Percentiles rank a stretch among this genome's conserved stretches.
phyloP scores from a whole-genome alignment of 2,797 vertebrate genomes.

The Spheniscus humboldti region DNA sequence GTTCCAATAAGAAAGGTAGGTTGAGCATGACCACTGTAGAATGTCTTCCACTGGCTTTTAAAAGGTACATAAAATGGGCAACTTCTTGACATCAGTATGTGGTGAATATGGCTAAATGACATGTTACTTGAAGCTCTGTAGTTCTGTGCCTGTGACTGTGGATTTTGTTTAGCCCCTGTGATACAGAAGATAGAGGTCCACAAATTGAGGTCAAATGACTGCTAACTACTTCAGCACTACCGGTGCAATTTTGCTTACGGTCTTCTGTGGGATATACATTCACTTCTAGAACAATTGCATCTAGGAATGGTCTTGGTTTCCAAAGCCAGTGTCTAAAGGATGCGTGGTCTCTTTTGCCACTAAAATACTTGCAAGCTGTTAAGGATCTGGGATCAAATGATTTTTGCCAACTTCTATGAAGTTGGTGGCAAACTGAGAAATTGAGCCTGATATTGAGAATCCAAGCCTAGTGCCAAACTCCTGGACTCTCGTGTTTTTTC shows the following conservation, averaged over 20 bases:
- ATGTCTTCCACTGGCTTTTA: background rate
- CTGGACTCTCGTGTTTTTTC: background rate
- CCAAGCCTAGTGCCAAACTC: background rate
- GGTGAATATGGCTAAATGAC: background rate
- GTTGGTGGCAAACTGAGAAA: background rate
- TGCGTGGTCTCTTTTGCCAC: background rate
- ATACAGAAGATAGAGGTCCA: background rate
- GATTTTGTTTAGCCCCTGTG: background rate
- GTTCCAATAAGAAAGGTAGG: conserved; percentile 78
- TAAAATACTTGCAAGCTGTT: background rate
- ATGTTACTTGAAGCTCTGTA: background rate
- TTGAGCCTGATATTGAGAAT: background rate
- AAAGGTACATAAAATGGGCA: background rate
- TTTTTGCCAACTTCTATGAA: background rate
- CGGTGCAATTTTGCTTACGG: background rate
- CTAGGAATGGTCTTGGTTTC: background rate
- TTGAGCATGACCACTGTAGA: background rate
- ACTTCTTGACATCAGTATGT: background rate
- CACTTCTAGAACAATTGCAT: background rate
- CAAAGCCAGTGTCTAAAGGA: background rate
- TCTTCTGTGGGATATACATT: background rate
- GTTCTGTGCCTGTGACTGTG: background rate
- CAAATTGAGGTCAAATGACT: background rate
- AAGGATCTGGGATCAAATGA: background rate
- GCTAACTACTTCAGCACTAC: background rate